A percentile compares a stretch with the other conserved stretches of the same genome.
These are phyloP conservation scores for Fistularia tabacaria DNA, from an alignment of 2,797 vertebrate genomes.

Conservation along the genomic window DNA sequence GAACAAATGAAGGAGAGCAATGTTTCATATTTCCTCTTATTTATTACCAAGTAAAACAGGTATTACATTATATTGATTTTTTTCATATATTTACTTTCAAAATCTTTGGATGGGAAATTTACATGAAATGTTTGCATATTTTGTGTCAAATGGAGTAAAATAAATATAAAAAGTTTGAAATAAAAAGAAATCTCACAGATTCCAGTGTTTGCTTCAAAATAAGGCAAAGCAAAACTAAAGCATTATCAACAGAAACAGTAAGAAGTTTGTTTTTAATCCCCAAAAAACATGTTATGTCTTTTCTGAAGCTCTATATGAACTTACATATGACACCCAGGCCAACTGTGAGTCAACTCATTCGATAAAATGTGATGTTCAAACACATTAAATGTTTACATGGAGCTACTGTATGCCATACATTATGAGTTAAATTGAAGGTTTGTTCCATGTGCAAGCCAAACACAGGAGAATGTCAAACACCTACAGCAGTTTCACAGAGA, in stretches of 20 bases:
- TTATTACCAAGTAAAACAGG: constrained; percentile 84
- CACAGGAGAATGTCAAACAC: constrained; percentile 53
- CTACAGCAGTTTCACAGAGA: constrained; percentile 18
- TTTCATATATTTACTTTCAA: constrained; percentile 77
- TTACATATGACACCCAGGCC: constrained; percentile 30
- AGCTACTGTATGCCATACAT: constrained; percentile 18
- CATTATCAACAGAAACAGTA: constrained; percentile 37
- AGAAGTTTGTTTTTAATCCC: neutral
- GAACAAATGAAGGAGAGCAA: too few relatives aligned
- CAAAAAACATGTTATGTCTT: constrained; percentile 25
- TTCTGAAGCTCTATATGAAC: constrained; percentile 13
- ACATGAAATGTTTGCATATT: constrained; percentile 91
- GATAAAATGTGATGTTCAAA: constrained; percentile 42
- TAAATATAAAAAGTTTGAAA: constrained; percentile 49
- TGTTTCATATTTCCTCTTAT: constrained; percentile 67
- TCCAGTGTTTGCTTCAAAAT: constrained; percentile 26
- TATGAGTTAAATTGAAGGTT: constrained; percentile 16
- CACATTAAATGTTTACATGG: constrained; percentile 15
- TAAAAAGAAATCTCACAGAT: constrained; percentile 57
- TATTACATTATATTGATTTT: constrained; percentile 78
- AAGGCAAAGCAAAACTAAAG: constrained; percentile 61
- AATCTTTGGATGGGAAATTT: constrained; percentile 81
- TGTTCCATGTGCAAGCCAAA: constrained; percentile 47
- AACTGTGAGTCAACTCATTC: constrained; percentile 47
- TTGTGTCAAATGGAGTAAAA: constrained; percentile 70